A percentile compares a stretch with the other conserved stretches of the same genome.
Evolutionary conservation across 2,888 invertebrate genomes (phyloP).

Genomic region (Chesias legatella): DNA sequence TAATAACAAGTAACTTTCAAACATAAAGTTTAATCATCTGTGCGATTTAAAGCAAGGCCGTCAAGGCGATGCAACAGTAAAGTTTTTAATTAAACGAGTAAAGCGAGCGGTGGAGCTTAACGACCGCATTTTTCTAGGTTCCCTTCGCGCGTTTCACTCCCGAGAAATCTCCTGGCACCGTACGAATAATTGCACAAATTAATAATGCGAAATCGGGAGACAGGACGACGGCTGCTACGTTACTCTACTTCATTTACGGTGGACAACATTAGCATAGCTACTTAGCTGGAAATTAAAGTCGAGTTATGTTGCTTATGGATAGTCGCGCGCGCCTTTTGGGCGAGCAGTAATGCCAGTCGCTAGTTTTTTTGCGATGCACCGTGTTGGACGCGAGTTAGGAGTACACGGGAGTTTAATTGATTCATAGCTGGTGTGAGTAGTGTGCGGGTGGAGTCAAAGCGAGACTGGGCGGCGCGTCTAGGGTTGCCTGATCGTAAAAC

Average conservation of each 20-base stretch:
- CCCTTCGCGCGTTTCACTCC: constrained; percentile 54
- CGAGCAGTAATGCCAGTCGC: constrained; percentile 29
- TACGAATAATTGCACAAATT: constrained; percentile 69
- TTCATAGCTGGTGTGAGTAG: constrained; percentile 47
- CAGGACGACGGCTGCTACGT: constrained; percentile 29
- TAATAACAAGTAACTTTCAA: constrained; percentile 11
- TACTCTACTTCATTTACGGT: constrained; percentile 47
- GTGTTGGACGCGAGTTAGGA: constrained; percentile 32
- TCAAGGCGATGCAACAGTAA: constrained; percentile 58
- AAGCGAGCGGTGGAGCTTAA: constrained; percentile 55
- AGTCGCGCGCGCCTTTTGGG: constrained; percentile 15
- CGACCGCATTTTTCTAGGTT: constrained; percentile 71
- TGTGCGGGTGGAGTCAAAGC: constrained; percentile 10
- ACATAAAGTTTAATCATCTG: constrained; percentile 32
- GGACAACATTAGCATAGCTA: constrained; percentile 49
- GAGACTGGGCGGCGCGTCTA: constrained; percentile 15
- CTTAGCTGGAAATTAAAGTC: constrained; percentile 31
- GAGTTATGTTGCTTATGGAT: no score
- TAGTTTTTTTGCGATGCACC: constrained; percentile 38
- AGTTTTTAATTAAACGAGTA: constrained; percentile 72
- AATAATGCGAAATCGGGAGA: constrained; percentile 63
- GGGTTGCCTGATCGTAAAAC: no score
- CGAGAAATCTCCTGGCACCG: constrained; percentile 64
- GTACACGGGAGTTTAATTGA: constrained; percentile 59
- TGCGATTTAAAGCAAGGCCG: constrained; percentile 40